These are phyloP conservation scores for Hesperophylax magnus DNA, from an alignment of 1,140 invertebrate species.

Conservation along the genomic window DNA sequence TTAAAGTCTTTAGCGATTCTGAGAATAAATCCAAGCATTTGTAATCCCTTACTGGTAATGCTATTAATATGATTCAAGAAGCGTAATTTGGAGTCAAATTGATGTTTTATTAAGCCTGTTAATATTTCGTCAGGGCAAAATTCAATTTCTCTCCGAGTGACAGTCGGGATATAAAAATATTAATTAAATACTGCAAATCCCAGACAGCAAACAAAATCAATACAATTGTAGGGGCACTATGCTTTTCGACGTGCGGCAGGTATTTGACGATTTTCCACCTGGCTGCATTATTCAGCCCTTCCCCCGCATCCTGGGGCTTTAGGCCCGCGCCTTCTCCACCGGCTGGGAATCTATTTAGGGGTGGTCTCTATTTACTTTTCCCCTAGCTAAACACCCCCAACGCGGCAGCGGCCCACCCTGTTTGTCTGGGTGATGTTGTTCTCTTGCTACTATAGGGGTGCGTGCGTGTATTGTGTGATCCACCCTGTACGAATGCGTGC, in stretches of 20 bases:
- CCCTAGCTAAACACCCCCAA: too few relatives aligned
- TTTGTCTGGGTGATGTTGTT: neutral
- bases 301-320: neutral
- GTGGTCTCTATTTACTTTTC: constrained; percentile 28
- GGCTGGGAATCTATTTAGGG: constrained; percentile 26
- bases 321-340: neutral
- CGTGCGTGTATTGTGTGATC: neutral
- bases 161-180: too few relatives aligned
- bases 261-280: constrained; percentile 31
- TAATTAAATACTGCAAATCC: neutral
- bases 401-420: neutral
- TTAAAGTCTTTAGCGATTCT: too few relatives aligned
- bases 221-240: neutral
- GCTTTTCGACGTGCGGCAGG: neutral
- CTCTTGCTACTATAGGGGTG: neutral
- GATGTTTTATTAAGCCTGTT: too few relatives aligned
- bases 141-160: too few relatives aligned
- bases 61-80: too few relatives aligned
- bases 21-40: too few relatives aligned
- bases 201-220: constrained; percentile 9
- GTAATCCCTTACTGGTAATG: too few relatives aligned
- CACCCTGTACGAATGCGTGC: neutral
- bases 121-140: too few relatives aligned
- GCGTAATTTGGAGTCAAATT: too few relatives aligned
- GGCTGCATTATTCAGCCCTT: constrained; percentile 16